These are phyloP conservation scores for Silurus asotus DNA, from an alignment of 2,113 vertebrate genomes.

Conservation along the genomic window DNA sequence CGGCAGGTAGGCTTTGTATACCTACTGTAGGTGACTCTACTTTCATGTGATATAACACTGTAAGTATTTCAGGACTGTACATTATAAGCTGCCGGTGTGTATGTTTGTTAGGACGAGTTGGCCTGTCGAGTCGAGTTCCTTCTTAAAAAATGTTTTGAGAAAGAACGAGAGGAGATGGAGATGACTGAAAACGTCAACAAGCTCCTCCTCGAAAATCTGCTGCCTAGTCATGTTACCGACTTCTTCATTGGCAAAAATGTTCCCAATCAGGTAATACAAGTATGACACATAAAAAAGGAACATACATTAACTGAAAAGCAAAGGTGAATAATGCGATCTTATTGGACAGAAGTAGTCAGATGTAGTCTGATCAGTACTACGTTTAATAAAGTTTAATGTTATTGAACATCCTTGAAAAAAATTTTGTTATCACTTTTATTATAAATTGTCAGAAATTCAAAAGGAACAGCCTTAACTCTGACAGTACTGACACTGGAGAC, in stretches of 20 bases:
- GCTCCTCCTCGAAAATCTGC: slow-evolving; percentile 85
- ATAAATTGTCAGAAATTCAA: not conserved
- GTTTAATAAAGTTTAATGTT: not conserved
- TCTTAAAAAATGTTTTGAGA: slow-evolving; percentile 79
- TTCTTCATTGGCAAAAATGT: slow-evolving; percentile 83
- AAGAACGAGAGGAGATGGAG: slow-evolving; percentile 83
- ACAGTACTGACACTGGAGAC: no score
- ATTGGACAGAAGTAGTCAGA: not conserved
- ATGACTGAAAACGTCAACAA: slow-evolving; percentile 86
- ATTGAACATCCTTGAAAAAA: not conserved
- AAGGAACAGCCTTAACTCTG: no score
- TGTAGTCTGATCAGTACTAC: not conserved
- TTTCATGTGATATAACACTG: not conserved
- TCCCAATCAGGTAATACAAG: slow-evolving; percentile 76
- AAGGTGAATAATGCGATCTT: not conserved
- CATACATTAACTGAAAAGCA: not conserved
- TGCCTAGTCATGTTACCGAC: slow-evolving; percentile 81
- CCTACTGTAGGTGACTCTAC: not conserved
- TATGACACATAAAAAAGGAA: not conserved
- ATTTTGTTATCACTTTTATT: no score
- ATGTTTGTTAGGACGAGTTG: slow-evolving; percentile 78
- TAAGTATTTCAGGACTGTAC: not conserved
- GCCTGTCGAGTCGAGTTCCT: slow-evolving; percentile 85
- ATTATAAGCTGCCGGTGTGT: not conserved
- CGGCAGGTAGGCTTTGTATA: slow-evolving; percentile 74